These are phyloP conservation scores for Scartelaos histophorus DNA, from an alignment of 2,113 vertebrate genomes.

Conservation along the genomic window DNA sequence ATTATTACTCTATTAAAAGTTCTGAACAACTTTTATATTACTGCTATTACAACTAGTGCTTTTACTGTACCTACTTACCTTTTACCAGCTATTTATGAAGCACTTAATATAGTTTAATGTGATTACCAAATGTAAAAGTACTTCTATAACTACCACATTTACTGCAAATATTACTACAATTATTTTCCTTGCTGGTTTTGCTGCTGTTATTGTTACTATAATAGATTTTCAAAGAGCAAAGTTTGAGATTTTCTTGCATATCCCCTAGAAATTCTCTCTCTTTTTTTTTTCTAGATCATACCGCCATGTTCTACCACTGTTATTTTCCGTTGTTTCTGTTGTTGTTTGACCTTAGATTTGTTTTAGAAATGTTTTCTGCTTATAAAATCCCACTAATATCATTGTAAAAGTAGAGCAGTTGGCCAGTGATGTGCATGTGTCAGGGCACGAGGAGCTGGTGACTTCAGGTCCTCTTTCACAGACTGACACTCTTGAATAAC, in stretches of 20 bases:
- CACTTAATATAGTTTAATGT: neutral
- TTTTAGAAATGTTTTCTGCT: neutral
- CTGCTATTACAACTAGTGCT: neutral
- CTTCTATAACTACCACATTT: neutral
- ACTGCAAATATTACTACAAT: neutral
- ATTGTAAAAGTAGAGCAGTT: constrained; percentile 8
- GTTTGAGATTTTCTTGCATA: neutral
- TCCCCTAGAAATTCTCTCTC: neutral
- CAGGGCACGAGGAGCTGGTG: constrained; percentile 43
- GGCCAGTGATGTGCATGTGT: constrained; percentile 34
- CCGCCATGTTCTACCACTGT: neutral
- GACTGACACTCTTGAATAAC: constrained; percentile 65
- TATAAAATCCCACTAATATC: neutral
- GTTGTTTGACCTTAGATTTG: neutral
- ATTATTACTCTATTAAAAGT: neutral
- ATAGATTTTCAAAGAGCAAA: neutral
- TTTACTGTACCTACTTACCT: neutral
- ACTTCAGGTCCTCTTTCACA: constrained; percentile 69
- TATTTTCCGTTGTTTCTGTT: neutral
- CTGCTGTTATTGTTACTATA: neutral
- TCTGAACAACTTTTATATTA: neutral
- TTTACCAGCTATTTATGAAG: too few relatives aligned
- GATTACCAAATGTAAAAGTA: neutral
- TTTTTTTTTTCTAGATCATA: neutral
- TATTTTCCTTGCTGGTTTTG: neutral